Evolutionary conservation across 2,888 invertebrate species (phyloP), one percentile per base, ranked within the genome.

Genomic region (Sepiola atlantica): DNA sequence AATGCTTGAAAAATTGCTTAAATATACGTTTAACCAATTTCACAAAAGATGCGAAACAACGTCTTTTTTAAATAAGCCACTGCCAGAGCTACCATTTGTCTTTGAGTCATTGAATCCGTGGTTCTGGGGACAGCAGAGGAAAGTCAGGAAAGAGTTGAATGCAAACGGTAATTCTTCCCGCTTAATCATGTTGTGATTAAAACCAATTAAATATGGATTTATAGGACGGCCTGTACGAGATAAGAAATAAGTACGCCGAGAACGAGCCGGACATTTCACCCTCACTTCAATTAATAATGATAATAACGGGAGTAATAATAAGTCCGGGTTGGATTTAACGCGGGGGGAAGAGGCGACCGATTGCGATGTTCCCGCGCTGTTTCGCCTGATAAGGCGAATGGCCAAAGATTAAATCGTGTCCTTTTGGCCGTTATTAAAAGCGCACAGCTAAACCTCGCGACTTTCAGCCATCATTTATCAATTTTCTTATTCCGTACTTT

Each of bases 141-240:
- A 16, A n/a, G 14, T 77, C 32, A n/a, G 16, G 77, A 16, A n/a
- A 77, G 24, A 61, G 61, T 32, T 14, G n/a, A 77, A 77, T 32
- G 10, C 1, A 32, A n/a, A 28, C n/a, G 1, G 77, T 18, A 32
- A n/a, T n/a, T 77, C 77, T 21, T 77, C 77, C 77, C 77, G 45
- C n/a, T 77, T 32, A 77, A 77, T 77, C n/a, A 77, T 77, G n/a
- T 3, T 77, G 77, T 77, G 77, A 77, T 77, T 32, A 77, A 77
- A 32, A 77, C 77, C 77, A 77, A 77, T 77, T 77, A 77, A 77
- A 77, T 77, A 77, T 77, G 32, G n/a, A 77, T 77, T 77, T 77
- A n/a, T 32, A n/a, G 16, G 77, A 77, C 77, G 32, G 77, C 16
- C n/a, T 32, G 2, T 12, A 77, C 32, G n/a, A 77, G 77, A 77